These are phyloP conservation scores for Labrus mixtus DNA, from an alignment of 2,113 vertebrate species.

Conservation along the genomic window DNA sequence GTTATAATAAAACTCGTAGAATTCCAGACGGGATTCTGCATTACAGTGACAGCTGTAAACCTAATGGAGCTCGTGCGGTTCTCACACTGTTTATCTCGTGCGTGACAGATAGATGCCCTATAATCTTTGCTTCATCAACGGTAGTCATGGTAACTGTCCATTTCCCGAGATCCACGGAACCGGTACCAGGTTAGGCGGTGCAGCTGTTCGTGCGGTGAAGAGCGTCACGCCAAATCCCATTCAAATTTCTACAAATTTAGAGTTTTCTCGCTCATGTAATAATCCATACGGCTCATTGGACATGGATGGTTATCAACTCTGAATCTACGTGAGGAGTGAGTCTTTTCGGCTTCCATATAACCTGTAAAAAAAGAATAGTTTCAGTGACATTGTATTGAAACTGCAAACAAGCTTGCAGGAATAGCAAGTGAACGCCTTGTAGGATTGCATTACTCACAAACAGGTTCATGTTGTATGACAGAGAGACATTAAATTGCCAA, in stretches of 20 bases:
- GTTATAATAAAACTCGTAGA: neutral
- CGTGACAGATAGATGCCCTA: conserved; percentile 10
- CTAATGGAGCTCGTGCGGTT: neutral
- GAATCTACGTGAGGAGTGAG: neutral
- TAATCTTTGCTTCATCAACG: conserved; percentile 36
- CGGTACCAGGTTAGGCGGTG: neutral
- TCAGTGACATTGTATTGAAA: accelerated
- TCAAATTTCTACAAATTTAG: too few species aligned
- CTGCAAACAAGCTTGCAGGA: neutral
- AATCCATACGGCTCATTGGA: accelerated
- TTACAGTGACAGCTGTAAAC: neutral
- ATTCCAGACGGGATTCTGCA: neutral
- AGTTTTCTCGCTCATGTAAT: neutral
- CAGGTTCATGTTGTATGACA: neutral
- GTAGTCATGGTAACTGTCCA: conserved; percentile 56
- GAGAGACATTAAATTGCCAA: neutral
- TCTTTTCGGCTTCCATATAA: neutral
- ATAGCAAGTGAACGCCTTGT: neutral
- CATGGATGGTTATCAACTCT: neutral
- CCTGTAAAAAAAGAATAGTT: neutral
- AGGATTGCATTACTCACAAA: neutral
- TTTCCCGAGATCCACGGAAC: conserved; percentile 1
- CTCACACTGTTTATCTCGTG: neutral
- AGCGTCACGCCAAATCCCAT: neutral
- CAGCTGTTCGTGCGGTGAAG: neutral